Evolutionary conservation across 2,888 invertebrate species (phyloP).

Genomic region (Lasioglossum pauxillum): DNA sequence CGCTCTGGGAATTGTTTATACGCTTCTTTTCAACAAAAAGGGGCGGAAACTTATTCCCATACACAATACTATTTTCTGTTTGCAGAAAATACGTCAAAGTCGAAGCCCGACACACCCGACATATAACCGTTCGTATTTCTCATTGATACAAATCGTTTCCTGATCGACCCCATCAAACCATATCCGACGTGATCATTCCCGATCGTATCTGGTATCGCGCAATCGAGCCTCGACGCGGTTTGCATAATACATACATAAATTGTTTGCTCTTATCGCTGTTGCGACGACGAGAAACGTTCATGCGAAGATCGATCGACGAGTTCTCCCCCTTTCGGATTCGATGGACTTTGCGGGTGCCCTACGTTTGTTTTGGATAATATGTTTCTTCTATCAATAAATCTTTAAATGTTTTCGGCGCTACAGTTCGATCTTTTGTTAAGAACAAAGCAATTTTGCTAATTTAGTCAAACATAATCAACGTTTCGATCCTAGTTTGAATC

Average conservation of each 20-base stretch:
- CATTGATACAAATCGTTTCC: conserved; percentile 49
- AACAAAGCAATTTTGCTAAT: no score
- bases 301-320: conserved; percentile 18
- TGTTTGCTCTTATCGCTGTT: conserved; percentile 14
- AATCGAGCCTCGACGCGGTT: conserved; percentile 22
- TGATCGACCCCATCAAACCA: conserved; percentile 35
- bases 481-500: no score
- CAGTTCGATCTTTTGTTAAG: no score
- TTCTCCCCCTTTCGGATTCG: neutral
- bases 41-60: no score
- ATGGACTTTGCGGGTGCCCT: neutral
- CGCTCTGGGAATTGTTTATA: no score
- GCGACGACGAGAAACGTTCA: conserved; percentile 1
- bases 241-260: conserved; percentile 33
- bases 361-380: neutral
- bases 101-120: conserved; percentile 32
- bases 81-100: conserved; percentile 1
- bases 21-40: no score
- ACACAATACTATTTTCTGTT: neutral
- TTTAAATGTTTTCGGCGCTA: no score
- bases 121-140: conserved; percentile 30
- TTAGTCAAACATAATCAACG: no score
- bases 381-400: no score
- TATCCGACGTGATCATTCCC: neutral
- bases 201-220: conserved; percentile 22